Conservation (phyloP, 2,113 vertebrate genomes). For the Murina feae region DNA sequence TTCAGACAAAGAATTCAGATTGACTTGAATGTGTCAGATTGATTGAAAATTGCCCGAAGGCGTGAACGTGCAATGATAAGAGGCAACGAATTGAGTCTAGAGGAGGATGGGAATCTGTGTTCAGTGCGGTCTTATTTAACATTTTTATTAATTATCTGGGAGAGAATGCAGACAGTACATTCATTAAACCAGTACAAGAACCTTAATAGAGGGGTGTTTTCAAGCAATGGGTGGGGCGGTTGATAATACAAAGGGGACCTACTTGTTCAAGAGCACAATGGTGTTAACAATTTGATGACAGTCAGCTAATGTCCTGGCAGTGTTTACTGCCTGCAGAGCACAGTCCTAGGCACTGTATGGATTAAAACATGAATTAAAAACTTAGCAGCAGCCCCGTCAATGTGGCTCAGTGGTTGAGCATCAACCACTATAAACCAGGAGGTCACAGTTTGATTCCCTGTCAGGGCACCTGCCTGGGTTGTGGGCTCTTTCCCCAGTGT, state of each 20-base stretch:
- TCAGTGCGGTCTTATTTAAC: background rate
- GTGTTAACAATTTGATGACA: background rate
- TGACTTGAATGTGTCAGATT: slow-evolving; percentile 63
- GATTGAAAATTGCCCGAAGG: slow-evolving; percentile 70
- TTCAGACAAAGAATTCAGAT: slow-evolving; percentile 63
- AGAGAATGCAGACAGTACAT: background rate
- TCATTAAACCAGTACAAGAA: slow-evolving; percentile 1
- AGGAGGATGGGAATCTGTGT: background rate
- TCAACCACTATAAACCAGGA: too few relatives aligned
- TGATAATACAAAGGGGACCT: background rate
- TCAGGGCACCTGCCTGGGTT: too few relatives aligned
- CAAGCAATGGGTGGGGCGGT: background rate
- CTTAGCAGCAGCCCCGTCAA: background rate
- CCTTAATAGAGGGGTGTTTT: background rate
- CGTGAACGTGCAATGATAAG: slow-evolving; percentile 41
- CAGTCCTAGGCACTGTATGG: background rate
- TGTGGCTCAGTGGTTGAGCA: too few relatives aligned
- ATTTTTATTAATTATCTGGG: slow-evolving; percentile 37
- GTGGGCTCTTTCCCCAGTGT: too few relatives aligned
- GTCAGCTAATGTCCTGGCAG: background rate
- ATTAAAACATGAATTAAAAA: background rate
- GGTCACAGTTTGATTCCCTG: too few relatives aligned
- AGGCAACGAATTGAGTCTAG: background rate
- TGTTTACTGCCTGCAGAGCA: background rate
- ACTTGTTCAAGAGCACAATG: background rate